These are phyloP conservation scores for Callimorpha dominula DNA, from an alignment of 2,888 invertebrate genomes.

Conservation along the genomic window DNA sequence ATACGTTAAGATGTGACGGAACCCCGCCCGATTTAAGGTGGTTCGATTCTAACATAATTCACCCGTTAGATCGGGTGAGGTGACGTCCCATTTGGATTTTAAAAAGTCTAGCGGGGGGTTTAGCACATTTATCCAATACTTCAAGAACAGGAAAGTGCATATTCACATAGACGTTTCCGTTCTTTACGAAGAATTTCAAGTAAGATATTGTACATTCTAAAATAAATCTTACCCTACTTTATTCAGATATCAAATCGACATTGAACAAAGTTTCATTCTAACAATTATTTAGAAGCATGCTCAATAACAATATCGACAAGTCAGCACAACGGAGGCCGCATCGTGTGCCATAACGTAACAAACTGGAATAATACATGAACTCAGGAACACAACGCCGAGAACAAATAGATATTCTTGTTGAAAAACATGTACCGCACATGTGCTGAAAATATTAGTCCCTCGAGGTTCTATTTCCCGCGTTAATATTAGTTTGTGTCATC, in stretches of 20 bases:
- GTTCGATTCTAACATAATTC: not conserved
- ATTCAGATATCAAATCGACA: constrained; percentile 1
- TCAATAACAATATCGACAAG: not conserved
- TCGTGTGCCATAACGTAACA: not conserved
- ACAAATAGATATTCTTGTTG: constrained; percentile 5
- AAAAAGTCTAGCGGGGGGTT: not conserved
- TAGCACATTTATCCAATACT: not conserved
- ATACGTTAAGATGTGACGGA: not conserved
- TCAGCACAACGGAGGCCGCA: not conserved
- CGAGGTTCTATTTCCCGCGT: not conserved
- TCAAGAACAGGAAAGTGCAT: not conserved
- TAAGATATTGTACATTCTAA: not conserved
- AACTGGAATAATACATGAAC: constrained; percentile 10
- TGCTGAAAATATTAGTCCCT: not conserved
- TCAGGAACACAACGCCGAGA: not conserved
- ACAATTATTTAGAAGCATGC: constrained; percentile 5
- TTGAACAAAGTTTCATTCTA: not conserved
- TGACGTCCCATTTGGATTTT: not conserved
- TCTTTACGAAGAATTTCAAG: too few species aligned
- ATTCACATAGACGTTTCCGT: not conserved
- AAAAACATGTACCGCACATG: not conserved
- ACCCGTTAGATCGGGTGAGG: not conserved
- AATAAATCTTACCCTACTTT: not conserved
- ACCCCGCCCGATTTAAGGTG: not conserved
- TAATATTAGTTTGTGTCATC: not conserved